Evolutionary conservation across 2,113 vertebrate genomes (phyloP).

Genomic region (Emydocephalus ijimae): DNA sequence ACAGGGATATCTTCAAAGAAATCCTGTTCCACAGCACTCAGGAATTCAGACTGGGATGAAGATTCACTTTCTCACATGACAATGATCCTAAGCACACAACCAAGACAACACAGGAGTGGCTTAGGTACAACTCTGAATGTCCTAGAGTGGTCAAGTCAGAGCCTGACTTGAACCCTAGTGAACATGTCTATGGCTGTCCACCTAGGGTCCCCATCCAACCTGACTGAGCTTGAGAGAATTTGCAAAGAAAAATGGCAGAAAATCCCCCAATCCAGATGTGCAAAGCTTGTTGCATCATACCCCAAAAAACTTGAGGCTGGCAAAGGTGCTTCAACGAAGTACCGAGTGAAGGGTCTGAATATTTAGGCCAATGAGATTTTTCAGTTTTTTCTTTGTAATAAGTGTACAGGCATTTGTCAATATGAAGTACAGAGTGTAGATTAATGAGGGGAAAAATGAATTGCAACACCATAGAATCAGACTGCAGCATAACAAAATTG

Average conservation of each 20-base stretch:
- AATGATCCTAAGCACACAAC: neutral
- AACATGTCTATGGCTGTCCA: neutral
- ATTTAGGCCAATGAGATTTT: neutral
- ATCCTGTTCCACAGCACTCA: neutral
- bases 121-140: neutral
- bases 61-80: neutral
- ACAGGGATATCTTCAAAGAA: neutral
- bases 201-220: neutral
- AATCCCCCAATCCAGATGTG: too few species aligned
- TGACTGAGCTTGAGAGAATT: neutral
- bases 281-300: too few species aligned
- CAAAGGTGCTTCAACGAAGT: too few species aligned
- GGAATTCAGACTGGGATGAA: neutral
- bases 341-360: too few species aligned
- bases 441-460: neutral
- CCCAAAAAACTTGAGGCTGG: too few species aligned
- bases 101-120: neutral
- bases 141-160: neutral
- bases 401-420: neutral
- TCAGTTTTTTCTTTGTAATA: neutral
- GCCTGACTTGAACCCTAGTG: neutral
- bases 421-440: neutral
- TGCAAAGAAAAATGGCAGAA: neutral
- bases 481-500: neutral
- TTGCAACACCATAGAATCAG: neutral